Base-by-base conservation (phyloP, 1,140 invertebrate genomes). In the Lepeophtheirus salmonis region DNA sequence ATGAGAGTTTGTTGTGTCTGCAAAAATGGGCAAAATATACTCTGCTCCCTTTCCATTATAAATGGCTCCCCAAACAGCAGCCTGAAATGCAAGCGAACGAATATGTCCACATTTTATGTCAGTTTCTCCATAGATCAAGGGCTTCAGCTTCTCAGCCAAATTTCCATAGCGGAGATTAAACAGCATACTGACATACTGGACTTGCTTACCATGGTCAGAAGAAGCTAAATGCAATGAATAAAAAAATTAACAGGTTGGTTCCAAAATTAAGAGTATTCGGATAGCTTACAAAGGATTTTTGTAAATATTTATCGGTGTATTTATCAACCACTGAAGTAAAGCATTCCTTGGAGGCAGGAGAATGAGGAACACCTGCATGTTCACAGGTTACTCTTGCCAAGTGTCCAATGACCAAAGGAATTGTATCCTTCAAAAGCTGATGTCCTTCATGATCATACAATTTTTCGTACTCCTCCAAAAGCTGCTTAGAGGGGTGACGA, bases 341-440 rank as follows among this genome's bases (percentile, higher is more conserved):
- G 17, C 57, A 59, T 50, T 50, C 57, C 18, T 13, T 59, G 17
- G 12, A 13, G 13, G 17, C 57, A 14, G n/a, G 57, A 23, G 13
- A 14, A 12, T 12, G 18, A 6, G 23, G 12, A 21, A 12, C 2
- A 2, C 41, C 57, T 17, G 57, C 57, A n/a, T 17, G 17, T 16
- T 50, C 48, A 22, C 57, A 59, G 17, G 57, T 59, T 2, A 16
- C 30, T n/a, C 30, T 20, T 13, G 23, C 57, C 17, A 59, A 23
- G 18, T 59, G 57, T 18, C 23, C 57, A 50, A 59, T 20, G 30
- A 41, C 48, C 26, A 59, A 50, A 23, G 57, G 57, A 18, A 50
- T 16, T 2, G 57, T 17, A 26, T 52, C 50, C 21, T 57, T 24
- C 21, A 57, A n/a, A 41, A 41, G 23, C 6, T 21, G 16, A 17